Evolutionary conservation across 1,140 invertebrate species (phyloP), one percentile per base, ranked within the genome.

Genomic region (Drosophila sproati): DNA sequence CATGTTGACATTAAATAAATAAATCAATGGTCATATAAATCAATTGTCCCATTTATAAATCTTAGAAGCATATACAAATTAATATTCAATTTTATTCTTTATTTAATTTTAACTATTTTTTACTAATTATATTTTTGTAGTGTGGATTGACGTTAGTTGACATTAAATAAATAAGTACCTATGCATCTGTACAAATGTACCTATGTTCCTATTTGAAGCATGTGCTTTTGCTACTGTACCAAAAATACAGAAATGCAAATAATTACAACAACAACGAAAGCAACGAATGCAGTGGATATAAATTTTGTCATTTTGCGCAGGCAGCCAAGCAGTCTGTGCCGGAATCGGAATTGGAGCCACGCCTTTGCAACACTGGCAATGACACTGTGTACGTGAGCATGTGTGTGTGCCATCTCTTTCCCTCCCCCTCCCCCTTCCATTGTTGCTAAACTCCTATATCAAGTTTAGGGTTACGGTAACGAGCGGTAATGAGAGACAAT

Each of bases 381-480:
- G 20, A 20, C 20, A 20, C 20, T 20, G 20, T 20, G 20, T 20
- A 20, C 20, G 20, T 20, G 20, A 20, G 20, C 20, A 20, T 20
- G 0, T 20, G 20, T 48, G 43, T 57, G 63, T 72, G 59, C 66
- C 78, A 72, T 73, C 73, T 77, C 68, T 73, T 73, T 66, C 62
- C 66, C 56, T 1, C 34, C 34, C 34, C 34, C 64, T 37, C 47
- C 39, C 45, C 74, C 57, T 50, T 64, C 54, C 50, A 47, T 54
- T 63, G 3, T 4, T 67, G 48, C 54, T 20, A 20, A 20, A 20
- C 20, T 20, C 20, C 37, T 41, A 66, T 73, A 31, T 50, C 50
- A 73, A 64, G 56, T 82, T 82, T 83, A 77, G 77, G 63, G 69
- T 79, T 77, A 77, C 72, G 52, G 77, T 78, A 73, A 85, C 60